Evolutionary conservation across 2,888 invertebrate species (phyloP).

Genomic region (Dicroscelio sp.): DNA sequence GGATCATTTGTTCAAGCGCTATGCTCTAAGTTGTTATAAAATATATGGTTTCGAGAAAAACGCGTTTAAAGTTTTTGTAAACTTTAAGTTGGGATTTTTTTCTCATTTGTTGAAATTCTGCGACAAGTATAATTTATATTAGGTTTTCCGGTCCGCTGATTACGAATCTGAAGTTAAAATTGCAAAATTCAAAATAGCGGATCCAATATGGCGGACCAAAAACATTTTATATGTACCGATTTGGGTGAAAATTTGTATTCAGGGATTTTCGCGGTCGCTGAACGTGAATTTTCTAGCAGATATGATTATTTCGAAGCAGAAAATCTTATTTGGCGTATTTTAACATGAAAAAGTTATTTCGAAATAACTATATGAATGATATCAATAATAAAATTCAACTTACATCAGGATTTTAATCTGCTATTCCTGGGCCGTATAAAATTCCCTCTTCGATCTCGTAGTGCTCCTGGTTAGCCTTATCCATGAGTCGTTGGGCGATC

Average conservation of each 20-base stretch:
- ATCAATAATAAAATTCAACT: conserved; percentile 20
- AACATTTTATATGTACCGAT: background rate
- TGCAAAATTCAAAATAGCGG: no score
- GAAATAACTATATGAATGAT: background rate
- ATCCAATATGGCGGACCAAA: no score
- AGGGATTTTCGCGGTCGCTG: conserved; percentile 1
- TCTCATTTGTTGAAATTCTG: background rate
- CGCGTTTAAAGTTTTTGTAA: conserved; percentile 32
- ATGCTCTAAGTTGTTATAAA: conserved; percentile 13
- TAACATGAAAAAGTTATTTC: background rate
- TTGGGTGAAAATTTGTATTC: background rate
- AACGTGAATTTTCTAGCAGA: background rate
- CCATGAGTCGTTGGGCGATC: conserved; percentile 3
- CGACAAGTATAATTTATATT: background rate
- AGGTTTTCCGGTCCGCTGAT: no score
- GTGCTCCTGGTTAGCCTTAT: conserved; percentile 1
- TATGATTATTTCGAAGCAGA: background rate
- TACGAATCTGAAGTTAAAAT: no score
- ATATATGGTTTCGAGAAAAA: conserved; percentile 46
- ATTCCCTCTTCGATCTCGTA: conserved; percentile 32
- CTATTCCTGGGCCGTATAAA: conserved; percentile 26
- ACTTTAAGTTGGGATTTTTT: background rate
- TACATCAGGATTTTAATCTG: conserved; percentile 18
- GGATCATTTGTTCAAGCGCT: conserved; percentile 34
- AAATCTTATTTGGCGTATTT: background rate